Evolutionary conservation across 2,888 invertebrate species (phyloP).

Genomic region (Ophion ventricosus): DNA sequence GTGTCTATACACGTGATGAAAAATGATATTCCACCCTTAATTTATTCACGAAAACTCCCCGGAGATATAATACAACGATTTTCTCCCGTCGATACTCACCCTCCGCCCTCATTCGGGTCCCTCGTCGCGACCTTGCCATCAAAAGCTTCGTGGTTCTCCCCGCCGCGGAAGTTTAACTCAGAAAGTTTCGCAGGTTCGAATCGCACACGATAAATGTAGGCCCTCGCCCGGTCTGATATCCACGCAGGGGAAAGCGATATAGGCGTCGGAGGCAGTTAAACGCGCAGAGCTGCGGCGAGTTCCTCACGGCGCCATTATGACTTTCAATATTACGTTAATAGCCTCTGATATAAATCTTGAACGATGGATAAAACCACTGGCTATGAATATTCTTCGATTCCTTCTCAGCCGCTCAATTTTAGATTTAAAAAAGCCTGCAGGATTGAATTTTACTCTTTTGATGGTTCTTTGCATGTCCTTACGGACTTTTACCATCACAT

Average conservation of each 20-base stretch:
- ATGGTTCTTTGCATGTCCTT: not conserved
- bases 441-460: not conserved
- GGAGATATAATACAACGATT: slow-evolving; percentile 42
- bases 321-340: slow-evolving; percentile 66
- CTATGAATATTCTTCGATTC: slow-evolving; percentile 34
- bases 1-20: slow-evolving; percentile 6
- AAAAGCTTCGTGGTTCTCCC: slow-evolving; percentile 12
- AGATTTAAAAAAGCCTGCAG: slow-evolving; percentile 13
- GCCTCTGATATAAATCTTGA: slow-evolving; percentile 60
- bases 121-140: slow-evolving; percentile 16
- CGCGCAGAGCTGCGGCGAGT: slow-evolving; percentile 25
- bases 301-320: slow-evolving; percentile 49
- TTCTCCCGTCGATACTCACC: slow-evolving; percentile 25
- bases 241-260: not conserved
- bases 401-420: slow-evolving; percentile 5
- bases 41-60: slow-evolving; percentile 21
- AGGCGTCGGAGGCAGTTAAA: slow-evolving; percentile 52
- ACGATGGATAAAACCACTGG: slow-evolving; percentile 48
- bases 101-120: slow-evolving; percentile 14
- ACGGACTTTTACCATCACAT: not conserved
- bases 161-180: slow-evolving; percentile 46
- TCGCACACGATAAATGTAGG: slow-evolving; percentile 55
- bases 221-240: slow-evolving; percentile 21
- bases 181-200: slow-evolving; percentile 54
- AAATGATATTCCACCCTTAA: slow-evolving; percentile 21